Base-by-base conservation (phyloP, 2,113 vertebrate genomes). In the Theristicus caerulescens region DNA sequence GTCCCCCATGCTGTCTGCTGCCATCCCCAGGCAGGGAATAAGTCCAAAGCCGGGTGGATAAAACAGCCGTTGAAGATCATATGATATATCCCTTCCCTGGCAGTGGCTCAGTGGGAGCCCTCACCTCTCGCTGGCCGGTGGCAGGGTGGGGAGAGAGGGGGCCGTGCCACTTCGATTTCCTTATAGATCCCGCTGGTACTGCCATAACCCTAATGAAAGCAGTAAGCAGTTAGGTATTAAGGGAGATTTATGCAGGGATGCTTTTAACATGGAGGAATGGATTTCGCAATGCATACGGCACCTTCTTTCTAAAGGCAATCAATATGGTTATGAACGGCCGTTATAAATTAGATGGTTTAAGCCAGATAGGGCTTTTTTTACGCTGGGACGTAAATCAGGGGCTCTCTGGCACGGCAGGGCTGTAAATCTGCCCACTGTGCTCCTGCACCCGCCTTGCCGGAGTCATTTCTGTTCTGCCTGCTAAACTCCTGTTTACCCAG, bases 151-250 rank as follows among this genome's bases (percentile, higher is more conserved):
- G 86, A 52, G 72, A 95, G 96, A 91, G 84, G 77, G 62, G 95
- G 88, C 94, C 73, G 84, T 87, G 96, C 94, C 44, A 24, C 96
- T 97, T 98, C 94, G 85, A 97, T 98, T 97, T 97, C 97, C 95
- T 62, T 96, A 97, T 96, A 94, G 97, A 98, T 98, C 97, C 97
- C 90, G 71, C 94, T 80, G 87, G 97, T 96, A 76, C 96, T 96
- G 97, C 98, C 83, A 65, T 97, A 97, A 96, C 98, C 97, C 97
- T 98, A 98, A 98, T 98, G 98, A 98, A 98, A 97, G 98, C 98
- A 94, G 98, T 97, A 97, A 98, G 98, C 98, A 87, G 97, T 46
- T 62, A 74, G 81, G 97, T 95, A 97, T 98, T 98, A 98, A 97
- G 97, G 86, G 97, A 97, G 98, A 98, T 98, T 98, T 98, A 98